Base-by-base conservation (phyloP, 2,113 vertebrate genomes). In the Glaucidium brasilianum region DNA sequence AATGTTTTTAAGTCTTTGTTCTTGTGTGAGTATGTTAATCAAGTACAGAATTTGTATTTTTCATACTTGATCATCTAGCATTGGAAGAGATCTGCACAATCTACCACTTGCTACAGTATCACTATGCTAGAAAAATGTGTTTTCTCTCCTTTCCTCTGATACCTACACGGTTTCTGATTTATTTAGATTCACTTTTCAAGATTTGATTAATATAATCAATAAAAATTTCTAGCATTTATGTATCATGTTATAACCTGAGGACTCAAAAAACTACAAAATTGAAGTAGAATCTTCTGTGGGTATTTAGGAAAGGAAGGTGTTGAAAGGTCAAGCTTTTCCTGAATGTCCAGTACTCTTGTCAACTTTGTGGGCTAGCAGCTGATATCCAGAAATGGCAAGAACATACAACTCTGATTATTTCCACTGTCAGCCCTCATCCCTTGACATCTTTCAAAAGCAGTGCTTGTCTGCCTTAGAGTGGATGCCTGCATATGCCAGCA, bases 201-300 rank as follows among this genome's bases (percentile, higher is more conserved):
- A n/a, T 69, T 17, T 11, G 6, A n/a, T 64, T 76, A 23, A 27
- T 7, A 5, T 92, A 82, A n/a, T 73, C 60, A 39, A 41, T 21
- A 23, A 62, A 39, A 84, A 34, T 5, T 30, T 79, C 15, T 63
- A 66, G 27, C 4, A 26, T 5, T 43, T 84, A 11, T 0, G 0
- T 78, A 50, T 32, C 1, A 5, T 35, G 26, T 26, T 17, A 4
- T 43, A 25, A 64, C n/a, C 34, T 45, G 27, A 79, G 79, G 50
- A 78, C 32, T 35, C 11, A 49, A 20, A 45, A 71, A 50, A 67
- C 6, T 47, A 8, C 12, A 35, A 35, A 87, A 55, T 37, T 52
- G 3, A 23, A 4, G 6, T 62, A 52, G 66, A 66, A 45, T 92
- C 41, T 75, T 41, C 35, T 37, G n/a, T n/a, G 47, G 20, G 5